Evolutionary conservation across 2,797 vertebrate species (phyloP).

Genomic region (Crocodylus rhombifer): DNA sequence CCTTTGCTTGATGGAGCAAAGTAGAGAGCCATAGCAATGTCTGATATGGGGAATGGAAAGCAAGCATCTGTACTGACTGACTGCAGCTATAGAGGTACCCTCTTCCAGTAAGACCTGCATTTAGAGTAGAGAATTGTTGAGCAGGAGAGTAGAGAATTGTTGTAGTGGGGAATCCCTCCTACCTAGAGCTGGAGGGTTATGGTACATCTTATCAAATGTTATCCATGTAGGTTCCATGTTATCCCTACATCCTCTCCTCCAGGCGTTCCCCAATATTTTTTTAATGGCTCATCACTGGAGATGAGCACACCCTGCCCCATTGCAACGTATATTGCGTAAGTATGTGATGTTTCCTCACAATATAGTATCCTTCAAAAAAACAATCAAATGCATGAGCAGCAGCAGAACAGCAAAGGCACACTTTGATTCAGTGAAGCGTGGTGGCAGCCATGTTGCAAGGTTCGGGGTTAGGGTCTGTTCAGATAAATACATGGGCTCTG

Average conservation of each 20-base stretch:
- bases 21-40: neutral
- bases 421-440: neutral
- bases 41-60: neutral
- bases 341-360: neutral
- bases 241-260: neutral
- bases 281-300: neutral
- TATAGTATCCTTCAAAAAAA: neutral
- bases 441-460: neutral
- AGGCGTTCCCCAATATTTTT: neutral
- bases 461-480: neutral
- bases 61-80: neutral
- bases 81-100: neutral
- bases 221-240: no score
- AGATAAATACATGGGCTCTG: neutral
- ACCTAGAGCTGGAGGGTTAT: no score
- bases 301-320: neutral
- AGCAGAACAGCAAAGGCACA: neutral
- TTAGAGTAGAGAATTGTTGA: no score
- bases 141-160: no score
- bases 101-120: neutral
- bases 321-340: neutral
- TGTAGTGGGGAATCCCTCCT: neutral
- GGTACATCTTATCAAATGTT: no score
- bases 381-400: neutral
- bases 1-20: neutral